phyloP scores from a whole-genome alignment of 2,888 invertebrate species.

The Hermodice carunculata region DNA sequence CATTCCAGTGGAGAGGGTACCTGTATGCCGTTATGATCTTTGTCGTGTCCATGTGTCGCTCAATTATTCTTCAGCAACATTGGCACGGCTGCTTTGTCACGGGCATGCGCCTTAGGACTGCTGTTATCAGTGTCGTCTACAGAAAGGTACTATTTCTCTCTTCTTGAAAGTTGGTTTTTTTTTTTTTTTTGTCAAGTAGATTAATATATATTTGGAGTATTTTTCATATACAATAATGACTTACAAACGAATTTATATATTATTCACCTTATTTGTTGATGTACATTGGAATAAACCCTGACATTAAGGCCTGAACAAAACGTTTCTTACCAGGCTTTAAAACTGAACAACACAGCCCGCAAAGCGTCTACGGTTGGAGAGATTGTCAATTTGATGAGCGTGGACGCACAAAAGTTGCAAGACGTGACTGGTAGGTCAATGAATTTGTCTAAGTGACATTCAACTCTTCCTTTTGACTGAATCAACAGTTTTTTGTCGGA shows the following conservation, averaged over 20 bases:
- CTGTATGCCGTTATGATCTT: conserved; percentile 84
- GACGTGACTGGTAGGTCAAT: conserved; percentile 47
- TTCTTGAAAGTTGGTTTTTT: no score
- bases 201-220: no score
- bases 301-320: no score
- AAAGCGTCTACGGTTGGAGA: conserved; percentile 69
- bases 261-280: no score
- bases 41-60: conserved; percentile 82
- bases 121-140: conserved; percentile 90
- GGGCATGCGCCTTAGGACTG: conserved; percentile 90
- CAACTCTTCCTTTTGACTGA: no score
- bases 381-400: conserved; percentile 72
- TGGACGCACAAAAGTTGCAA: conserved; percentile 70
- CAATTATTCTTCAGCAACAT: conserved; percentile 88
- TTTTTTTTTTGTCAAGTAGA: no score
- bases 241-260: no score
- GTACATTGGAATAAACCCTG: no score
- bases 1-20: conserved; percentile 85
- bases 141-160: conserved; percentile 81
- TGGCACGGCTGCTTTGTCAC: conserved; percentile 85
- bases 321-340: conserved; percentile 60
- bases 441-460: no score
- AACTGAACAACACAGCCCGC: conserved; percentile 63
- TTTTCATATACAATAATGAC: no score
- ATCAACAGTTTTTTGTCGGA: no score